These are phyloP conservation scores for Ptilorrhoa leucosticta DNA, from an alignment of 2,113 vertebrate species.

Conservation along the genomic window DNA sequence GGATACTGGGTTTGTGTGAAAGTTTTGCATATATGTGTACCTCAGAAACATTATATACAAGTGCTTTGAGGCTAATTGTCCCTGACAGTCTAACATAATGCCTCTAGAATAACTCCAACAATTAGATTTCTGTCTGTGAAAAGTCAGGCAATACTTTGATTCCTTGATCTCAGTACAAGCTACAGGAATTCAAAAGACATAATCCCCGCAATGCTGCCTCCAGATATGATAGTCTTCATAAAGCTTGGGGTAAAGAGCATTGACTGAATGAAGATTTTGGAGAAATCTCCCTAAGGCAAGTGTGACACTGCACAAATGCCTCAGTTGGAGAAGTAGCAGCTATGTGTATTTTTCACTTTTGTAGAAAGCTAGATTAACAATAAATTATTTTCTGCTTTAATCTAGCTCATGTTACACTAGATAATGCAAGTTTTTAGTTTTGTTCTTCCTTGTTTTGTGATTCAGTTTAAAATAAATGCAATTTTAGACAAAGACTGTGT, in stretches of 20 bases:
- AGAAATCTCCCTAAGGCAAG: background rate
- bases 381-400: background rate
- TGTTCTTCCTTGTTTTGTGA: background rate
- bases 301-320: background rate
- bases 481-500: background rate
- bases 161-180: background rate
- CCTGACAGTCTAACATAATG: background rate
- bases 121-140: background rate
- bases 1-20: background rate
- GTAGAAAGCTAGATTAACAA: background rate
- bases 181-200: background rate
- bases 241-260: background rate
- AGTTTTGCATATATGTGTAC: background rate
- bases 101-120: background rate
- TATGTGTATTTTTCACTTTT: background rate
- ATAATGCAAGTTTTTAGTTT: background rate
- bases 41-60: background rate
- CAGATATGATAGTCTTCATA: background rate
- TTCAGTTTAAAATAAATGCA: background rate
- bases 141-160: background rate
- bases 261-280: background rate
- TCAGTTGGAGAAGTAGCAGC: background rate
- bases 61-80: background rate
- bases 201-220: background rate
- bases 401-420: background rate